Base-by-base conservation (phyloP, 2,113 vertebrate genomes). In the Pangasianodon hypophthalmus region DNA sequence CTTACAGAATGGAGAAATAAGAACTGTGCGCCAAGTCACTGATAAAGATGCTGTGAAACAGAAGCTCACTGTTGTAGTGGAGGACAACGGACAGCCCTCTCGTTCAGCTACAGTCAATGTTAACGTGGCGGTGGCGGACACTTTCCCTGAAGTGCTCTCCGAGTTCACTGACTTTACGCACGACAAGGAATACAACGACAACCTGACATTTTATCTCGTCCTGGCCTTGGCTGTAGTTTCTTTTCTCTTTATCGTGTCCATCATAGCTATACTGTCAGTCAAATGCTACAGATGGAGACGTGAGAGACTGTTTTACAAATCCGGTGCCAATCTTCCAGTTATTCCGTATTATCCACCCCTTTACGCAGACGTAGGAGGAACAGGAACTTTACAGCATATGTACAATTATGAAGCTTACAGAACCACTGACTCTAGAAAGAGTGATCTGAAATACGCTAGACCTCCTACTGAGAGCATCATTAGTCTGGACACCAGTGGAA, bases 221-320 rank as follows among this genome's bases (percentile, higher is more conserved):
- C n/a, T n/a, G n/a, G n/a, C n/a, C n/a, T n/a, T n/a, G n/a, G 90
- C 89, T 24, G 90, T 90, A 13, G 89, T 92, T 29, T 92, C 92
- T 9, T 91, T 92, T 82, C 85, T 92, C 26, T 92, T 92, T 16
- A 92, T 92, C 24, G 83, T 91, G 6, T 92, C 91, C 32, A 89
- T 92, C 58, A 90, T 92, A 13, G 56, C 86, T 71, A 90, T 92
- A 54, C 26, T 92, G 52, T 92, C 92, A 37, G 91, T 95, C n/a
- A 93, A 92, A 52, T 73, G 95, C 46, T 84, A 90, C 90, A 85
- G 46, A 75, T 94, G 94, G 93, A 90, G 91, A 89, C 90, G 60
- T 2, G 92, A 94, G 0, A 87, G 44, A 1, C 46, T 83, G 19
- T 92, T 90, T 91, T 92, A 0, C n/a, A 91, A 93, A 90, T 91